Conservation (phyloP, 2,797 vertebrate species). For the Gallinago solitaria region DNA sequence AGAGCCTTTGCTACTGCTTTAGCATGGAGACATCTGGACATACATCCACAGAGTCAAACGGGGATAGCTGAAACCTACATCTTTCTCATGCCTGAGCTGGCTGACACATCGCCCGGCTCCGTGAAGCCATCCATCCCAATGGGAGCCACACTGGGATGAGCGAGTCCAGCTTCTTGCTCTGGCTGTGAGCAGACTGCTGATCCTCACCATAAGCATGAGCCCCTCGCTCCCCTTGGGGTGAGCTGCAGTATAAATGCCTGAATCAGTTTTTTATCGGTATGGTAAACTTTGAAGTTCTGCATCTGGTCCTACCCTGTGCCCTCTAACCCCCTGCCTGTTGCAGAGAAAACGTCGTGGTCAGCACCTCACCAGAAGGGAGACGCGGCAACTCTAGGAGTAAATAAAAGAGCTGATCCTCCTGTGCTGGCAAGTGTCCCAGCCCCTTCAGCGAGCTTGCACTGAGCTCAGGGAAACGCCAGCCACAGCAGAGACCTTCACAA, state of each 20-base stretch:
- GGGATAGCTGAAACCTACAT: background rate
- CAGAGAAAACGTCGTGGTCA: background rate
- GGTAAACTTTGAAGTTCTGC: background rate
- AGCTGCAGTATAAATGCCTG: background rate
- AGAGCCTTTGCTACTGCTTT: background rate
- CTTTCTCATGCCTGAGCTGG: accelerated
- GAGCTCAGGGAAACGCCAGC: background rate
- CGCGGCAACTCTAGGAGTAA: background rate
- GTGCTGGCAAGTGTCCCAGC: background rate
- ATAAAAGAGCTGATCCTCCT: background rate
- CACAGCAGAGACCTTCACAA: background rate
- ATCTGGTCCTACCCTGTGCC: background rate
- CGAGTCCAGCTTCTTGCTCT: background rate
- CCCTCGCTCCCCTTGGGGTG: background rate
- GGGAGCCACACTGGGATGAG: accelerated
- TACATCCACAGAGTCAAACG: accelerated
- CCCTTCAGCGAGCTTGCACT: background rate
- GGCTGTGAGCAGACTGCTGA: background rate
- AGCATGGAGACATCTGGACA: background rate
- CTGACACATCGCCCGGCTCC: accelerated
- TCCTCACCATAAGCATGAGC: background rate
- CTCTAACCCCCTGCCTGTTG: accelerated
- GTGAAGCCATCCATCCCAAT: background rate
- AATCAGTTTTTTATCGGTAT: background rate
- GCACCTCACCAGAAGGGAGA: background rate